Evolutionary conservation across 1,140 invertebrate genomes (phyloP).

Genomic region (Aphaenogaster ashmeadi): DNA sequence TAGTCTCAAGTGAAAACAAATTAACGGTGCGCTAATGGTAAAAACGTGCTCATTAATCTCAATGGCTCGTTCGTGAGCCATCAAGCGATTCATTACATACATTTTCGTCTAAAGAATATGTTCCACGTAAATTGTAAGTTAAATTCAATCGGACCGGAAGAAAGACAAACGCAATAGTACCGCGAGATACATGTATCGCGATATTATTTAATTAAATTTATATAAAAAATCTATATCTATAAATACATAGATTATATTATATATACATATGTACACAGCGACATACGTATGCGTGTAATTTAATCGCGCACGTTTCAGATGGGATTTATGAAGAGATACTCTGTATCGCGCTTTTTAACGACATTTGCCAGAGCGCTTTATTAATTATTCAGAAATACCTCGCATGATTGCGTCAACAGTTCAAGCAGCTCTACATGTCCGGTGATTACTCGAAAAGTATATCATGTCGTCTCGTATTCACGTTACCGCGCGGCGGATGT

Average conservation of each 20-base stretch:
- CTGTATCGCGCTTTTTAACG: not conserved
- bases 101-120: not conserved
- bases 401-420: not conserved
- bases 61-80: not conserved
- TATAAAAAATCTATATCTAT: slow-evolving; percentile 55
- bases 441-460: slow-evolving; percentile 7
- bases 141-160: not conserved
- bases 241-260: slow-evolving; percentile 45
- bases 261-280: not conserved
- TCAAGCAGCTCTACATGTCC: no score
- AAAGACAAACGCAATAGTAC: not conserved
- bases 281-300: slow-evolving; percentile 43
- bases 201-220: slow-evolving; percentile 72
- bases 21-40: not conserved
- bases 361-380: not conserved
- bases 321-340: not conserved
- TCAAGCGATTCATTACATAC: slow-evolving; percentile 17
- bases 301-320: slow-evolving; percentile 53
- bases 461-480: not conserved
- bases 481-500: not conserved
- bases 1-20: slow-evolving; percentile 23
- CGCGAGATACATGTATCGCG: not conserved
- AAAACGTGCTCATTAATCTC: slow-evolving; percentile 31
- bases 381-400: slow-evolving; percentile 20
- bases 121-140: not conserved